These are phyloP conservation scores for Polydrusus cervinus DNA, from an alignment of 2,888 invertebrate species.

Conservation along the genomic window DNA sequence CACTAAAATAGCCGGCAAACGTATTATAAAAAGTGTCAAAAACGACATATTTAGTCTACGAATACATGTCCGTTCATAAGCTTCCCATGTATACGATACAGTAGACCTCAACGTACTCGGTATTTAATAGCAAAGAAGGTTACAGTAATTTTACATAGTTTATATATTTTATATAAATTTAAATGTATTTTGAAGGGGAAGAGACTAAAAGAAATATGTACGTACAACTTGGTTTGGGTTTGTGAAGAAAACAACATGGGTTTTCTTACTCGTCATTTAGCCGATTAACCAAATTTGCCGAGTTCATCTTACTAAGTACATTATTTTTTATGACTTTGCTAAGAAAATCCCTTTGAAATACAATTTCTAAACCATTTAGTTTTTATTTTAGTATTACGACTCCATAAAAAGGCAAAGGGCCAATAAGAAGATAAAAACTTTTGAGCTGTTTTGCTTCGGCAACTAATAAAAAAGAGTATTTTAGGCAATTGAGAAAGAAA, in stretches of 20 bases:
- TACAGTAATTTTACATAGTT: too few species aligned
- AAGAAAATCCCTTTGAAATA: constrained; percentile 27
- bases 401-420: constrained; percentile 39
- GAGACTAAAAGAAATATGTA: too few species aligned
- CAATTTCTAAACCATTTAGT: constrained; percentile 50
- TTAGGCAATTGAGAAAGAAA: constrained; percentile 26
- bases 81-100: too few species aligned
- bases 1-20: too few species aligned
- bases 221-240: too few species aligned
- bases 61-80: too few species aligned
- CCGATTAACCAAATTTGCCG: constrained; percentile 31
- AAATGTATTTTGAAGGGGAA: too few species aligned
- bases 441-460: constrained; percentile 42
- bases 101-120: too few species aligned
- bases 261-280: constrained; percentile 23
- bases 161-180: too few species aligned
- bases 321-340: constrained; percentile 42
- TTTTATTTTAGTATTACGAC: constrained; percentile 49
- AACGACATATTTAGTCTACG: too few species aligned
- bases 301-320: constrained; percentile 20
- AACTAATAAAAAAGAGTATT: constrained; percentile 45
- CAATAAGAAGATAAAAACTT: constrained; percentile 50
- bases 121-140: too few species aligned
- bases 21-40: too few species aligned
- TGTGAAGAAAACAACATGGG: background rate